A percentile compares a stretch with the other conserved stretches of the same genome.
Evolutionary conservation across 2,113 vertebrate genomes (phyloP).

Genomic region (Danio rerio): GRCz12tu NC_133180.1:8164001-8164500

Average conservation of each 20-base stretch:
- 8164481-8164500: no score
- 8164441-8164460: no score
- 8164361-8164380: no score
- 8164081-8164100: slow-evolving; percentile 21
- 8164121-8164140: slow-evolving; percentile 37
- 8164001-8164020: no score
- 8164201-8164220: neutral
- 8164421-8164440: no score
- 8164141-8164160: slow-evolving; percentile 27
- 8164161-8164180: slow-evolving; percentile 39
- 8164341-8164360: slow-evolving; percentile 13
- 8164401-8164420: no score
- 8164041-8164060: neutral
- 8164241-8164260: neutral
- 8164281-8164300: slow-evolving; percentile 21
- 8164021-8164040: no score
- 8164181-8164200: no score
- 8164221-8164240: slow-evolving; percentile 22
- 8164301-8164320: neutral
- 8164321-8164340: slow-evolving; percentile 17
- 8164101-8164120: slow-evolving; percentile 33
- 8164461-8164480: no score
- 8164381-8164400: no score
- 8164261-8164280: slow-evolving; percentile 7
- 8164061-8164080: no score